Evolutionary conservation across 53 echinoderm and acorn worm species (phyloP).

Genomic region (Patiria pectinifera): DNA sequence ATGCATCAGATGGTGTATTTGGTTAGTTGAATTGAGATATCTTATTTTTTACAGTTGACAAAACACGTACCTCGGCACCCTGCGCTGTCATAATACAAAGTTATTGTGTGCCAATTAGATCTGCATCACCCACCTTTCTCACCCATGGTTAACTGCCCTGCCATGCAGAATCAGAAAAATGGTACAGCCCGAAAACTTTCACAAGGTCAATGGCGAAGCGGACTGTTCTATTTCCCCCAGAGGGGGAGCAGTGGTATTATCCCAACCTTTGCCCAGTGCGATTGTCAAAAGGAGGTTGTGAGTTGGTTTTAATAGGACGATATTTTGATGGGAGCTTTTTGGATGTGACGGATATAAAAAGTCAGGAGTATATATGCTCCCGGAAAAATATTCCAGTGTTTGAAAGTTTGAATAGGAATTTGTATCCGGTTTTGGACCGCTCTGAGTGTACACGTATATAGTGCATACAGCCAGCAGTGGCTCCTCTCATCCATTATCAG

Average conservation of each 20-base stretch:
- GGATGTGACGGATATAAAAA: background rate
- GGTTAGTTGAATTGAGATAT: background rate
- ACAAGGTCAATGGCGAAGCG: slow-evolving; percentile 7
- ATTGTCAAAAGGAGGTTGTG: background rate
- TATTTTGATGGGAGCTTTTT: background rate
- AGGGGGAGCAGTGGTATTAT: slow-evolving; percentile 1
- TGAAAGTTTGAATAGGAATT: background rate
- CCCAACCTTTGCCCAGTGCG: background rate
- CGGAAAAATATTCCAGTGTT: background rate
- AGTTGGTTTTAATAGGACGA: background rate
- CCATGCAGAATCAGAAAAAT: slow-evolving; percentile 49
- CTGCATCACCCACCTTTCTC: slow-evolving; percentile 38
- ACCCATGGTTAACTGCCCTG: slow-evolving; percentile 33
- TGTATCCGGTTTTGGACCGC: background rate
- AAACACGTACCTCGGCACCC: slow-evolving; percentile 27
- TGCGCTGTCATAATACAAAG: slow-evolving; percentile 31
- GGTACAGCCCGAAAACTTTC: slow-evolving; percentile 40
- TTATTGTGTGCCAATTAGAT: slow-evolving; percentile 58
- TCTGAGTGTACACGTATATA: too few species aligned
- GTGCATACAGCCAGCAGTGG: background rate
- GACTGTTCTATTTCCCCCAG: slow-evolving; percentile 4
- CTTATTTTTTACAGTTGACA: slow-evolving; percentile 30
- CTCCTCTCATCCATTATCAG: slow-evolving; percentile 41
- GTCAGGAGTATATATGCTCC: background rate
- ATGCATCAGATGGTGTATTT: background rate